Evolutionary conservation across 2,113 vertebrate species (phyloP).

Genomic region (Peromyscus polionotus): DNA sequence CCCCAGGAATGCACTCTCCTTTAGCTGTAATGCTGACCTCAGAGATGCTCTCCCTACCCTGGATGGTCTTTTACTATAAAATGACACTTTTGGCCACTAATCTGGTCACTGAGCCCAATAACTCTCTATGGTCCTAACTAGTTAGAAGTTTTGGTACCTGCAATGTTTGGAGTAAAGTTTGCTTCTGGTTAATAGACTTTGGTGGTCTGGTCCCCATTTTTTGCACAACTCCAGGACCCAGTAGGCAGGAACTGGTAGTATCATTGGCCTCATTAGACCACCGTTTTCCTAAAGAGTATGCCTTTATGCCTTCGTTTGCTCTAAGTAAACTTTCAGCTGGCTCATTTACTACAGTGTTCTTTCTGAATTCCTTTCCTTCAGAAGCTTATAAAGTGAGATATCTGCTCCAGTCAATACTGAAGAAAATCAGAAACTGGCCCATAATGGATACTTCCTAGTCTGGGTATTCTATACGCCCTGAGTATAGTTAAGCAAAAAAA

Average conservation of each 20-base stretch:
- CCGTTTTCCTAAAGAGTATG: background rate
- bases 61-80: too few species aligned
- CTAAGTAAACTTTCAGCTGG: background rate
- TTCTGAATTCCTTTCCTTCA: background rate
- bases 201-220: too few species aligned
- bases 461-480: background rate
- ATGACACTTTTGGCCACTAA: too few species aligned
- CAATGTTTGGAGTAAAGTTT: too few species aligned
- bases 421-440: background rate
- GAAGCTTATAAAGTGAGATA: background rate
- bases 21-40: too few species aligned
- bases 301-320: background rate
- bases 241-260: background rate
- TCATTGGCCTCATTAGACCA: background rate
- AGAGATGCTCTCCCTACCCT: too few species aligned
- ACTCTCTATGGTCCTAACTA: too few species aligned
- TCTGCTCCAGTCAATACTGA: background rate
- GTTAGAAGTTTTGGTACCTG: too few species aligned
- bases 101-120: too few species aligned
- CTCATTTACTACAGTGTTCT: background rate
- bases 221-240: too few species aligned
- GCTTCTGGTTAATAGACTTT: too few species aligned
- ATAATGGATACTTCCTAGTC: background rate
- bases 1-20: too few species aligned
- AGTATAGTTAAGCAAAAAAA: background rate